Percentiles rank a stretch among this genome's conserved stretches.
Conservation (phyloP, 1,140 invertebrate genomes). For the Macrosteles quadrilineatus region DNA sequence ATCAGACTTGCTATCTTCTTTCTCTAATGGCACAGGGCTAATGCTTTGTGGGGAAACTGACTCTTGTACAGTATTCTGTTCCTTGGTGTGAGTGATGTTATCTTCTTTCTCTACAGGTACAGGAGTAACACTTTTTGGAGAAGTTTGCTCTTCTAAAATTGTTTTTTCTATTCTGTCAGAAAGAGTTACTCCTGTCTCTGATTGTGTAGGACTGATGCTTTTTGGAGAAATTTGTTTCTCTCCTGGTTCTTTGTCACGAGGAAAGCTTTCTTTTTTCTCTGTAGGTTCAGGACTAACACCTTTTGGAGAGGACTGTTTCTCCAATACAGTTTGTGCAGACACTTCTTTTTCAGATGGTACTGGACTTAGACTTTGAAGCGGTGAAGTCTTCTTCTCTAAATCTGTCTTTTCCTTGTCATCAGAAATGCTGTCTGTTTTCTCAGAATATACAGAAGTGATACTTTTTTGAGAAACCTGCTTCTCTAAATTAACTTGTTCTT, state of each 20-base stretch:
- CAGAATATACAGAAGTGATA: slow-evolving; percentile 5
- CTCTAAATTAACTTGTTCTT: too few species aligned
- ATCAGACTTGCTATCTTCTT: slow-evolving; percentile 5
- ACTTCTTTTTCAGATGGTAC: background rate
- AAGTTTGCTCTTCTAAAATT: background rate
- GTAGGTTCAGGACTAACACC: slow-evolving; percentile 2
- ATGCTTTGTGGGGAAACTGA: background rate
- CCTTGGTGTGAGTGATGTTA: background rate
- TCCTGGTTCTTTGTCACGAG: background rate
- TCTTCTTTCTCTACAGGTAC: background rate
- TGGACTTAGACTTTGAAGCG: background rate
- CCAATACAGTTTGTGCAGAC: background rate
- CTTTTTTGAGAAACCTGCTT: background rate
- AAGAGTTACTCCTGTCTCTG: background rate
- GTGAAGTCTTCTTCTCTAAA: background rate
- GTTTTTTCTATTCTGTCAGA: background rate
- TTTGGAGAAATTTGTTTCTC: background rate
- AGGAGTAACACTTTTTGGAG: background rate
- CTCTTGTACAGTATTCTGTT: background rate
- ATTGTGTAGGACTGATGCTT: background rate
- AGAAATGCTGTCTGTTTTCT: background rate
- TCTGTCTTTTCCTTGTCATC: background rate
- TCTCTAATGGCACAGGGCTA: background rate
- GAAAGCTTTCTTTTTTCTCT: background rate
- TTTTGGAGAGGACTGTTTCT: background rate